These are phyloP conservation scores for Acrossocheilus fasciatus DNA, from an alignment of 2,797 vertebrate genomes.

Conservation along the genomic window DNA sequence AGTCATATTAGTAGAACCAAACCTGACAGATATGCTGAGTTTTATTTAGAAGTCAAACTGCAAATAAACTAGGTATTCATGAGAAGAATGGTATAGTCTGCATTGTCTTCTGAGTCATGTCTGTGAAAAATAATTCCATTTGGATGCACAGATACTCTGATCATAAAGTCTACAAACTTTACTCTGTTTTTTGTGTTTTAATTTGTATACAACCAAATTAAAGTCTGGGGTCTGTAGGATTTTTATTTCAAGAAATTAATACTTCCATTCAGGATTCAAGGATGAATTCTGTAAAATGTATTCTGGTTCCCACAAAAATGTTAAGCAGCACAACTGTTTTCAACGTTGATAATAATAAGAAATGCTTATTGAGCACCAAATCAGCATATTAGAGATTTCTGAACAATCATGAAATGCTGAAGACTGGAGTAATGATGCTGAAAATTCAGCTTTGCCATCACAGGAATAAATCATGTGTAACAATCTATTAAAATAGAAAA, in stretches of 20 bases:
- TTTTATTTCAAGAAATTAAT: neutral
- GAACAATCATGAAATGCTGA: neutral
- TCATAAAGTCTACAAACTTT: neutral
- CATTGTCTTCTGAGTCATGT: neutral
- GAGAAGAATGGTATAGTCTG: neutral
- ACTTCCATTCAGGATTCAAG: neutral
- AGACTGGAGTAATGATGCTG: neutral
- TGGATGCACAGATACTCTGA: neutral
- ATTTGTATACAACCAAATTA: neutral
- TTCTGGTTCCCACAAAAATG: neutral
- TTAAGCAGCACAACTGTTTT: neutral
- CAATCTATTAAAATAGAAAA: neutral
- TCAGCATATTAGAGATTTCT: neutral
- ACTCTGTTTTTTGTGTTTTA: neutral
- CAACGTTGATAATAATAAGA: neutral
- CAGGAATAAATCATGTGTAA: neutral
- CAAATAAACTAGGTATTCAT: neutral
- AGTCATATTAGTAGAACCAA: neutral
- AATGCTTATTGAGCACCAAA: neutral
- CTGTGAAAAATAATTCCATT: neutral
- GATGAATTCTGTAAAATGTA: neutral
- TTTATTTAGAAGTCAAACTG: neutral
- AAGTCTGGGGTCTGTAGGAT: too few relatives aligned
- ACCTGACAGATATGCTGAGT: neutral
- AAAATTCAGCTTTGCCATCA: neutral